These are phyloP conservation scores for Pangasianodon hypophthalmus DNA, from an alignment of 2,113 vertebrate species.

Conservation along the genomic window DNA sequence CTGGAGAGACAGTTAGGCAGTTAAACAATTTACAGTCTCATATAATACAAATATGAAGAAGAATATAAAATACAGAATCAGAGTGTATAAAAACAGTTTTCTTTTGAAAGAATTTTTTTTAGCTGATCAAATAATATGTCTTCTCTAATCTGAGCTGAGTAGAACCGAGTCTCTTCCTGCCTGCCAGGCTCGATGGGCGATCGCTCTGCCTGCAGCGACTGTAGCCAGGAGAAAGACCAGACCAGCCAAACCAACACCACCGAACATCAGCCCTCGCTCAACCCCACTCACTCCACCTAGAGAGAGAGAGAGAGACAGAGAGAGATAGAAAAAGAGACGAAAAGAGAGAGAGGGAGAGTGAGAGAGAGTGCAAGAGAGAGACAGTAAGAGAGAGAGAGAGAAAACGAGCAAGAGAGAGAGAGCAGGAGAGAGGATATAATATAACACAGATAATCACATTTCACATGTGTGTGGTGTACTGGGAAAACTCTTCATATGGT, in stretches of 20 bases:
- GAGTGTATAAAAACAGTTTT: no score
- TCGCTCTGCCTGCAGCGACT: background rate
- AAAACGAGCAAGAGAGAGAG: background rate
- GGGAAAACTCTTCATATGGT: no score
- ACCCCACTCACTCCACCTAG: background rate
- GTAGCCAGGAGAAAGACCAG: constrained; percentile 7
- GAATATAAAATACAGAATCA: no score
- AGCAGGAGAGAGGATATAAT: background rate
- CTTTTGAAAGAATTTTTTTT: no score
- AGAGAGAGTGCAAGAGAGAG: background rate
- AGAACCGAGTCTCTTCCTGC: background rate
- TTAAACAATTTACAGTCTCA: no score
- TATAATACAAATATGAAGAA: no score
- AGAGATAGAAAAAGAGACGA: background rate
- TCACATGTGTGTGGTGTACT: background rate
- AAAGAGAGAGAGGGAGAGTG: background rate
- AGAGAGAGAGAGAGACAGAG: background rate
- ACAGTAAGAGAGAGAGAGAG: background rate
- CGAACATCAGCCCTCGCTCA: constrained; percentile 18
- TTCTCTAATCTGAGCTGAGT: no score
- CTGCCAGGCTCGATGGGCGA: background rate
- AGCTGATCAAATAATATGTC: no score
- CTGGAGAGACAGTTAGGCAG: no score
- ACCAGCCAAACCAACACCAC: constrained; percentile 17
- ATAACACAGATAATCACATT: background rate